These are phyloP conservation scores for Melanotaenia duboulayi DNA, from an alignment of 2,113 vertebrate genomes.

Conservation along the genomic window DNA sequence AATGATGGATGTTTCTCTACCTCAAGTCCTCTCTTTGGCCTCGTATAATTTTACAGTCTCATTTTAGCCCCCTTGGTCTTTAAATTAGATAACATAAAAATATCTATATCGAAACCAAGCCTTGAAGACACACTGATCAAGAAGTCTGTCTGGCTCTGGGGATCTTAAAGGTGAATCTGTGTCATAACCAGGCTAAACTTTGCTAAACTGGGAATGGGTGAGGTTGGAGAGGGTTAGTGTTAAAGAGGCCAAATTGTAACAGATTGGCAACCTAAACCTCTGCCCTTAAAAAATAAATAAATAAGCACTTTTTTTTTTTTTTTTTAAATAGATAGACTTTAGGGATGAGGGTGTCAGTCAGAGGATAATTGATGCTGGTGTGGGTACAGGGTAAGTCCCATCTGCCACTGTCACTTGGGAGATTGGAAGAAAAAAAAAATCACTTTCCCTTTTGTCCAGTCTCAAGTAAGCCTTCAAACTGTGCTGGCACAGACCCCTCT, in stretches of 20 bases:
- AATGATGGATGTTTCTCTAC: slow-evolving; percentile 62
- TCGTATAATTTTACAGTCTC: slow-evolving; percentile 62
- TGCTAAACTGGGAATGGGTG: slow-evolving; percentile 26
- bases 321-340: slow-evolving; percentile 44
- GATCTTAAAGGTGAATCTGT: slow-evolving; percentile 49
- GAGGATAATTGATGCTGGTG: slow-evolving; percentile 64
- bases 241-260: slow-evolving; percentile 64
- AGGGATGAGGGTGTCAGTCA: slow-evolving; percentile 69
- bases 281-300: slow-evolving; percentile 51
- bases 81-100: slow-evolving; percentile 66
- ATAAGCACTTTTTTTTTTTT: too few species aligned
- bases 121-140: slow-evolving; percentile 45
- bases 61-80: slow-evolving; percentile 46
- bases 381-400: slow-evolving; percentile 61
- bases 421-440: slow-evolving; percentile 34
- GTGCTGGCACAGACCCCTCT: slow-evolving; percentile 60
- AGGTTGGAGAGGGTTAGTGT: slow-evolving; percentile 24
- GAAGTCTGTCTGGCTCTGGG: slow-evolving; percentile 53
- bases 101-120: slow-evolving; percentile 5
- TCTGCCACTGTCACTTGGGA: slow-evolving; percentile 67
- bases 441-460: slow-evolving; percentile 53
- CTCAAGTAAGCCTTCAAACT: slow-evolving; percentile 57
- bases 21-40: slow-evolving; percentile 53
- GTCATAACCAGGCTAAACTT: slow-evolving; percentile 52
- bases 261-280: slow-evolving; percentile 60